phyloP scores from a whole-genome alignment of 2,797 vertebrate species.

The Cyprinella venusta region DNA sequence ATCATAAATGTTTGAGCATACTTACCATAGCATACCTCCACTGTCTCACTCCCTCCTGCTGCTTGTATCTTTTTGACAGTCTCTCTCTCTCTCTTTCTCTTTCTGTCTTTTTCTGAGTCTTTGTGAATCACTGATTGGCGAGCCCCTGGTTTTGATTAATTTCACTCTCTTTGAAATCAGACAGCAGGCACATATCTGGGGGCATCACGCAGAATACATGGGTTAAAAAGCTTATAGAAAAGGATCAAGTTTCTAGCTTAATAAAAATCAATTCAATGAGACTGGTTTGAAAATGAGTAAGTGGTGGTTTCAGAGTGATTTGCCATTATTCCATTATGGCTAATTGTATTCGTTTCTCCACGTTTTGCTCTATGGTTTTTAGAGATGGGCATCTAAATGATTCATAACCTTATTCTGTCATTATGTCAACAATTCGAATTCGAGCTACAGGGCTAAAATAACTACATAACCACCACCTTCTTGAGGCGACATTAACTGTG shows the following conservation, averaged over 20 bases:
- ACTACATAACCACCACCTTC: too few relatives aligned
- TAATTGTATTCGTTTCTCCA: conserved; percentile 74
- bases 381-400: conserved; percentile 64
- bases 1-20: conserved; percentile 2
- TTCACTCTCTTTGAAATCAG: conserved; percentile 71
- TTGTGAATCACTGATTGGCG: conserved; percentile 73
- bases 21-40: conserved; percentile 16
- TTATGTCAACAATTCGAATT: conserved; percentile 58
- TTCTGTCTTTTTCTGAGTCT: conserved; percentile 54
- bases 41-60: conserved; percentile 7
- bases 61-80: not conserved
- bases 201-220: conserved; percentile 69
- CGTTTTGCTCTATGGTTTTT: conserved; percentile 69
- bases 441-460: too few relatives aligned
- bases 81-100: not conserved
- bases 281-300: conserved; percentile 75
- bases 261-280: conserved; percentile 76
- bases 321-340: conserved; percentile 74
- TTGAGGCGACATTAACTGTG: too few relatives aligned
- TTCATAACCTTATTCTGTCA: conserved; percentile 69
- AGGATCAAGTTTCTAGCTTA: conserved; percentile 73
- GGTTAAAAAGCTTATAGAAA: conserved; percentile 64
- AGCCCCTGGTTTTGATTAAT: conserved; percentile 76
- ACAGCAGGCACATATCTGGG: conserved; percentile 78
- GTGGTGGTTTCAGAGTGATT: conserved; percentile 73